These are phyloP conservation scores for Melospiza melodia DNA, from an alignment of 2,113 vertebrate species.

Conservation along the genomic window DNA sequence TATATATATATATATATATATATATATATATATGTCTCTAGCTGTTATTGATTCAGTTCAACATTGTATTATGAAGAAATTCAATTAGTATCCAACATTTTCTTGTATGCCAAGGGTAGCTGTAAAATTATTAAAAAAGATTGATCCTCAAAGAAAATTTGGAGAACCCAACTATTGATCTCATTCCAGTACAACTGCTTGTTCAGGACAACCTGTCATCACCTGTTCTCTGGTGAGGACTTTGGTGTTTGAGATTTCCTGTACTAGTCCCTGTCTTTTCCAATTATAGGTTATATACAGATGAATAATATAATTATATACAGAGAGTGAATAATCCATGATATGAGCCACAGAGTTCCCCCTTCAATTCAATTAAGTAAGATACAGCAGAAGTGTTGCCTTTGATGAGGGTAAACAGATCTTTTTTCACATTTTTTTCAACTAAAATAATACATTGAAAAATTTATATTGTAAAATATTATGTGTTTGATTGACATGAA, in stretches of 20 bases:
- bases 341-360: not conserved
- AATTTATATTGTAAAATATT: not conserved
- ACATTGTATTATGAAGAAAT: not conserved
- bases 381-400: not conserved
- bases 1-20: no score
- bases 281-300: not conserved
- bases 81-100: not conserved
- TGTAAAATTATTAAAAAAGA: constrained; percentile 10
- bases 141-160: constrained; percentile 4
- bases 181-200: not conserved
- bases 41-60: not conserved
- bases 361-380: not conserved
- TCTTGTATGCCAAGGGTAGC: not conserved
- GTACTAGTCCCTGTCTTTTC: not conserved
- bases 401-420: not conserved
- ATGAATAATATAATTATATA: not conserved
- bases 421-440: not conserved
- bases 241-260: not conserved
- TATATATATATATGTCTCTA: not conserved
- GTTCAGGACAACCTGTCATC: not conserved
- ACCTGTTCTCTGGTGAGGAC: not conserved
- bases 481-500: not conserved
- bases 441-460: not conserved
- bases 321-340: not conserved
- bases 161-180: not conserved